Conservation (phyloP, 37 sponge, comb jelly and placozoan species). For the Oscarella lobularis region DNA sequence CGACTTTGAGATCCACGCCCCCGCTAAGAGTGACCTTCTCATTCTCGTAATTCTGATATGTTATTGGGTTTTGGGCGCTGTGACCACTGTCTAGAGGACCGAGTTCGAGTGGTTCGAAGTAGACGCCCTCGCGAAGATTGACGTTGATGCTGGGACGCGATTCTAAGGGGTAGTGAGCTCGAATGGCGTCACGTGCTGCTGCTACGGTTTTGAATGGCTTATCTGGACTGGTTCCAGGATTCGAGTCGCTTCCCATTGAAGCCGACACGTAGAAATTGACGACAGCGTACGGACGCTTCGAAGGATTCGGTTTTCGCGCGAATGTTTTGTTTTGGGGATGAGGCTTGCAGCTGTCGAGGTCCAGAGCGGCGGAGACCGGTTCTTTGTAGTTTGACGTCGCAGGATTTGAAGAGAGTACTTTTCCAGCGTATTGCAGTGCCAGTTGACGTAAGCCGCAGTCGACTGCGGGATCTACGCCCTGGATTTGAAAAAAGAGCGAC, state of each 20-base stretch:
- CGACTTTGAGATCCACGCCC: slow-evolving; percentile 18
- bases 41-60: slow-evolving; percentile 6
- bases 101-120: slow-evolving; percentile 12
- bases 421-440: not conserved
- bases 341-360: not conserved
- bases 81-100: not conserved
- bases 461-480: not conserved
- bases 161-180: not conserved
- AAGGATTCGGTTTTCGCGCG: not conserved
- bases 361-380: not conserved
- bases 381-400: not conserved
- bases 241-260: slow-evolving; percentile 11
- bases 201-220: slow-evolving; percentile 26
- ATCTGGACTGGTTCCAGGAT: slow-evolving; percentile 16
- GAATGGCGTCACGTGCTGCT: slow-evolving; percentile 11
- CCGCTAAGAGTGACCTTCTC: slow-evolving; percentile 29
- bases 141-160: not conserved
- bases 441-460: not conserved
- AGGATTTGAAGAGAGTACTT: not conserved
- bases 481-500: no score
- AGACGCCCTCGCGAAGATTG: slow-evolving; percentile 19
- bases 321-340: no score
- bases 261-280: slow-evolving; percentile 10
- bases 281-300: not conserved
- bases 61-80: not conserved